Evolutionary conservation across 2,113 vertebrate genomes (phyloP).

Genomic region (Turdus rufiventris): DNA sequence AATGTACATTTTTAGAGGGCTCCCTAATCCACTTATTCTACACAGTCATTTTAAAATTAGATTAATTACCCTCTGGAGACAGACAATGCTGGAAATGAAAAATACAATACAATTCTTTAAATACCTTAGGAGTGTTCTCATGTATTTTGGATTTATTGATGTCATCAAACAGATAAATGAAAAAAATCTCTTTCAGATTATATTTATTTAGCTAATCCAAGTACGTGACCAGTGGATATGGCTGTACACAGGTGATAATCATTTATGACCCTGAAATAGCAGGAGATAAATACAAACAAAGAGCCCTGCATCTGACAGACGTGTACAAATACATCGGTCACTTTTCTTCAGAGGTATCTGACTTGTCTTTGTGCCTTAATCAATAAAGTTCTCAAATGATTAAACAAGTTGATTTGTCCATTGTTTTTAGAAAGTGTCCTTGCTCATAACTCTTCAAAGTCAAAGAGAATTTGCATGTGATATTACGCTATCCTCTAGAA

Average conservation of each 20-base stretch:
- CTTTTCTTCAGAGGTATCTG: neutral
- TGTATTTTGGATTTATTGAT: neutral
- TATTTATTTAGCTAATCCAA: conserved; percentile 7
- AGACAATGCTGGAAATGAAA: neutral
- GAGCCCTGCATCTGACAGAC: neutral
- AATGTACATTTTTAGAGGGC: neutral
- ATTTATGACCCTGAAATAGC: neutral
- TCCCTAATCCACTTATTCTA: neutral
- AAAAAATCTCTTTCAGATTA: neutral
- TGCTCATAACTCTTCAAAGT: neutral
- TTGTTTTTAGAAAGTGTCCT: neutral
- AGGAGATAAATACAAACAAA: neutral
- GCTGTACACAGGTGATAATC: neutral
- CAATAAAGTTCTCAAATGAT: neutral
- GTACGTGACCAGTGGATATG: neutral
- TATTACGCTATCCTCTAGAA: neutral
- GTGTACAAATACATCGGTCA: neutral
- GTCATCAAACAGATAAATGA: neutral
- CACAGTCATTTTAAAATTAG: neutral
- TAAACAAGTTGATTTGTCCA: neutral
- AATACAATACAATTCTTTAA: neutral
- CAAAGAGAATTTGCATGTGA: neutral
- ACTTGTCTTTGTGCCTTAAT: neutral
- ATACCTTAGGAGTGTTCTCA: neutral
- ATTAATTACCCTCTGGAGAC: neutral